phyloP scores from a whole-genome alignment of 2,113 vertebrate species.

The Marcusenius ussheri region DNA sequence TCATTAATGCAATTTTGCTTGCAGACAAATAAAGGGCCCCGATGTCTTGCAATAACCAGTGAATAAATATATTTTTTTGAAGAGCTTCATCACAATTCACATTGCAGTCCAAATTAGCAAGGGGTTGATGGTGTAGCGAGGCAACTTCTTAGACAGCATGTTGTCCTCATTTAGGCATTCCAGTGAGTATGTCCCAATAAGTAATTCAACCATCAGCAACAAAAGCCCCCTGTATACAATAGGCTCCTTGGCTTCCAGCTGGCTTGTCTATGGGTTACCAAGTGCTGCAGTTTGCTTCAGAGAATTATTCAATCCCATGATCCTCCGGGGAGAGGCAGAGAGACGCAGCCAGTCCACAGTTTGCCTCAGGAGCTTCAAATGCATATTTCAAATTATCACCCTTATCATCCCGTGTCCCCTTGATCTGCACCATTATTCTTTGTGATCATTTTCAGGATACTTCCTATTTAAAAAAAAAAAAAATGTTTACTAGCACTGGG shows the following conservation, averaged over 20 bases:
- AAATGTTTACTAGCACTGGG: background rate
- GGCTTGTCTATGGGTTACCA: background rate
- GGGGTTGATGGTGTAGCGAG: background rate
- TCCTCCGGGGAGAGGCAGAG: background rate
- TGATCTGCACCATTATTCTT: background rate
- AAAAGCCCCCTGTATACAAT: constrained; percentile 23
- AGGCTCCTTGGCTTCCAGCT: constrained; percentile 3
- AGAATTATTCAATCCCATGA: constrained; percentile 13
- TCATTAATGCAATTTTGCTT: background rate
- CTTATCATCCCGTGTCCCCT: background rate
- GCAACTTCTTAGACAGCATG: constrained; percentile 9
- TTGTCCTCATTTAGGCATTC: background rate
- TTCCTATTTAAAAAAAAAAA: background rate
- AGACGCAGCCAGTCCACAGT: background rate
- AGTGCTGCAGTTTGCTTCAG: constrained; percentile 1
- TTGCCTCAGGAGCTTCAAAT: background rate
- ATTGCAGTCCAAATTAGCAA: background rate
- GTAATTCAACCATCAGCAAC: constrained; percentile 9
- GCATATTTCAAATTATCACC: background rate
- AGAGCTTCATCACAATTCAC: constrained; percentile 10
- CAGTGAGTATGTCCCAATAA: constrained; percentile 21
- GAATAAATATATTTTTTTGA: background rate
- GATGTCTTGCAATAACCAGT: background rate
- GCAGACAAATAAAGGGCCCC: background rate
- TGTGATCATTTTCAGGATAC: background rate